phyloP scores from a whole-genome alignment of 2,797 vertebrate genomes.

The Eulemur coronatus region DNA sequence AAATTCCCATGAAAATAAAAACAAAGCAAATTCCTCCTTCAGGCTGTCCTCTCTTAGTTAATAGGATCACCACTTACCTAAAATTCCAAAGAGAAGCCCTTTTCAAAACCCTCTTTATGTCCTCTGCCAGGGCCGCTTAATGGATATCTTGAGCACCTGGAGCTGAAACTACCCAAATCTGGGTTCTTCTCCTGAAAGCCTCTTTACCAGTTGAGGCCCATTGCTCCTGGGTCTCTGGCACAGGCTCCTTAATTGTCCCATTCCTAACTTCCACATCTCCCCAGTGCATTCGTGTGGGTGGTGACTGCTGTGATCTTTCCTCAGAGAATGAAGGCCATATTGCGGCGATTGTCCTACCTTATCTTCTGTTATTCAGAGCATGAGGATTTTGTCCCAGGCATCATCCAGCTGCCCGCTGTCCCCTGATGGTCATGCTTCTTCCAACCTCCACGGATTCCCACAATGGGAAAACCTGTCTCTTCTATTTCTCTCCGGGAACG shows the following conservation, averaged over 20 bases:
- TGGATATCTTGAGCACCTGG: no score
- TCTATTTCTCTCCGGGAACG: not conserved
- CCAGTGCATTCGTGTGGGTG: not conserved
- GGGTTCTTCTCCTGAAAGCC: not conserved
- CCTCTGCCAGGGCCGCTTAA: no score
- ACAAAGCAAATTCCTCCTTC: not conserved
- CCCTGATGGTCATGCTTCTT: accelerated
- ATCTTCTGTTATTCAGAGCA: accelerated
- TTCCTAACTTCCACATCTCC: not conserved
- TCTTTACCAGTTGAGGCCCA: not conserved
- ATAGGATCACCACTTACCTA: accelerated
- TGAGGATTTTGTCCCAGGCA: not conserved
- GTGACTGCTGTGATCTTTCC: accelerated
- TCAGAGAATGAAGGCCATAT: not conserved
- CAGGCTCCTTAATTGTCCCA: accelerated
- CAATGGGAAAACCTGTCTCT: accelerated
- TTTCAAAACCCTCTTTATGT: not conserved
- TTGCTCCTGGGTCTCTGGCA: not conserved
- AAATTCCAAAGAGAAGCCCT: not conserved
- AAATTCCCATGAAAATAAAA: not conserved
- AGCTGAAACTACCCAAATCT: not conserved
- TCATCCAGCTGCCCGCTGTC: accelerated
- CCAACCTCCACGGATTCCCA: not conserved
- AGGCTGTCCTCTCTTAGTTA: not conserved
- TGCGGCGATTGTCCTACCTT: accelerated